Conservation (phyloP, 2,797 vertebrate genomes). For the Phaenicophaeus curvirostris region DNA sequence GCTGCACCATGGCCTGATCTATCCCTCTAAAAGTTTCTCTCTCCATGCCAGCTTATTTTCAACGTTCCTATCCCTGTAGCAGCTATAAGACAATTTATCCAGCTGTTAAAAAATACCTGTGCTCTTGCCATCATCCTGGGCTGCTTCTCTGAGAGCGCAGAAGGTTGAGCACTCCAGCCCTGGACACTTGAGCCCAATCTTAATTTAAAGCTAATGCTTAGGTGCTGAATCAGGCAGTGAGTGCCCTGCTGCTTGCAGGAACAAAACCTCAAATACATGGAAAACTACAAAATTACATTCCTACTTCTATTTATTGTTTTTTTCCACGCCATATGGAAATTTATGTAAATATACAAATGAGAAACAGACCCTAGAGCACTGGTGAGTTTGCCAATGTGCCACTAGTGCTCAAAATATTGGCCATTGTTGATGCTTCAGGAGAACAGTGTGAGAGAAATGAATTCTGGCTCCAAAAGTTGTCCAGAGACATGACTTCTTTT, state of each 20-base stretch:
- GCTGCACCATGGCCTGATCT: not conserved
- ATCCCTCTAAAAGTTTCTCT: not conserved
- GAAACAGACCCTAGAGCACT: constrained; percentile 36
- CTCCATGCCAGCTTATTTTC: not conserved
- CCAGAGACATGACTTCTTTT: not conserved
- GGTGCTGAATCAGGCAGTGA: not conserved
- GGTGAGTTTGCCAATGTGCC: constrained; percentile 37
- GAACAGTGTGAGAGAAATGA: constrained; percentile 22
- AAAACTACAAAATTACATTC: constrained; percentile 42
- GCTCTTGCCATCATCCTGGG: not conserved
- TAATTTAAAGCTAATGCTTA: not conserved
- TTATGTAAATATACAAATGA: constrained; percentile 73
- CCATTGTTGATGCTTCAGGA: constrained; percentile 44
- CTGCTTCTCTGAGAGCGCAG: not conserved
- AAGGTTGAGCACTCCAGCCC: not conserved
- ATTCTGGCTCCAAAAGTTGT: constrained; percentile 38
- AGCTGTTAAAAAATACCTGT: not conserved
- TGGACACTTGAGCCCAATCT: not conserved
- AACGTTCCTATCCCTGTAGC: not conserved
- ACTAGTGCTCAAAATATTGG: constrained; percentile 38
- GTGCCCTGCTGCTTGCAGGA: not conserved
- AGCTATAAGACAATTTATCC: not conserved
- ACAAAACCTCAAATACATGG: not conserved
- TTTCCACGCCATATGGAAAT: constrained; percentile 59
- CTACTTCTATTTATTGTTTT: constrained; percentile 44